These are phyloP conservation scores for Chironomus striatipennis DNA, from an alignment of 1,140 invertebrate genomes.

Conservation along the genomic window DNA sequence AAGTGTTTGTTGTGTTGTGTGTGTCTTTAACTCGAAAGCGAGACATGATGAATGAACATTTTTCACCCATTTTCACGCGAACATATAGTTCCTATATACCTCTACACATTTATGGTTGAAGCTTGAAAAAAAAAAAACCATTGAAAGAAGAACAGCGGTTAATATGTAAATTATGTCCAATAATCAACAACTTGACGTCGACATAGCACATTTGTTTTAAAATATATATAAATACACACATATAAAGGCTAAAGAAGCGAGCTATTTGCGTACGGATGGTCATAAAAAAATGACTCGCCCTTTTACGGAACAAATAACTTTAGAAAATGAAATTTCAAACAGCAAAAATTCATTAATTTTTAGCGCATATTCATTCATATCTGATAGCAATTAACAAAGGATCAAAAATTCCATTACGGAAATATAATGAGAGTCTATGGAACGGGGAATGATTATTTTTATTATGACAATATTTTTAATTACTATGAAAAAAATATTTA, in stretches of 20 bases:
- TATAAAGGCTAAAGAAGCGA: too few species aligned
- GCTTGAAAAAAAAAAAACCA: neutral
- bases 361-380: neutral
- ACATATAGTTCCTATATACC: neutral
- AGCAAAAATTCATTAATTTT: neutral
- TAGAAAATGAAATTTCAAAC: neutral
- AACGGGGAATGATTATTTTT: neutral
- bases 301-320: neutral
- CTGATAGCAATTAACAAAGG: neutral
- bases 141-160: neutral
- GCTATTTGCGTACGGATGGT: neutral
- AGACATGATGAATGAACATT: neutral
- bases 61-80: conserved; percentile 11
- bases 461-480: conserved; percentile 4
- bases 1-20: neutral
- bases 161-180: conserved; percentile 10
- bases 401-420: neutral
- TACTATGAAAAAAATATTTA: too few species aligned
- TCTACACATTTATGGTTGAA: neutral
- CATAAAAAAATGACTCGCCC: neutral
- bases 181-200: conserved; percentile 1
- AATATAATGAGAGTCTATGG: neutral
- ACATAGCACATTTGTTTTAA: neutral
- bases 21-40: neutral
- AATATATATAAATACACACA: too few species aligned